Base-by-base conservation (phyloP, 2,113 vertebrate genomes). In the Calidris pugnax region DNA sequence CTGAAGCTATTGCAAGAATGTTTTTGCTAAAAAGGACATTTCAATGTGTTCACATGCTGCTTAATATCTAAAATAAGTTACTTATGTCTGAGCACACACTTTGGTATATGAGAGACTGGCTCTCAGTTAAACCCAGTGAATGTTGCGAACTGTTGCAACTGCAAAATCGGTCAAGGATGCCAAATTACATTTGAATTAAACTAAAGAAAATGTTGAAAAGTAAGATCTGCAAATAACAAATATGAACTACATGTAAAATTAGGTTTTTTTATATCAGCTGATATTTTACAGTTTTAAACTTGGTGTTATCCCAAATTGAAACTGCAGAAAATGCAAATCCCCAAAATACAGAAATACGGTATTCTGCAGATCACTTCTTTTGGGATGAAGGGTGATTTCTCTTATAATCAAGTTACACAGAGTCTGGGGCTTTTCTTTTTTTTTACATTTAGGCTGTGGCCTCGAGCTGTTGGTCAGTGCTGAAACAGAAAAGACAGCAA, bases 391-490 rank as follows among this genome's bases (percentile, higher is more conserved):
- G 45, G 17, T 57, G 0, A 48, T 55, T 68, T 73, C 50, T 74
- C 14, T 32, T 87, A 6, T 28, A 41, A 32, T 53, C 7, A 87
- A 92, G 14, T 86, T 50, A 63, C 0, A 1, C 11, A 45, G 43
- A 22, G 10, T 33, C 87, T 77, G 1, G 12, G 33, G 7, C 10
- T 12, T 71, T 20, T 39, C 7, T 21, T 53, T 20, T 62, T 62
- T 90, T 27, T 83, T 30, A 24, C 14, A 39, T 93, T 32, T 97
- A 99, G 99, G 99, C 99, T 9, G 99, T 99, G 93, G 99, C 99
- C 57, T 99, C 99, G 13, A 99, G 99, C 95, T 99, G 99, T 96
- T 99, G 99, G 99, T 99, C 99, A 4, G 99, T 99, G 37, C 98
- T 99, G 91, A 99, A 99, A 94, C 99, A 99, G 96, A 99, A 99